Evolutionary conservation across 2,888 invertebrate species (phyloP).

Genomic region (Teinopalpus imperialis): DNA sequence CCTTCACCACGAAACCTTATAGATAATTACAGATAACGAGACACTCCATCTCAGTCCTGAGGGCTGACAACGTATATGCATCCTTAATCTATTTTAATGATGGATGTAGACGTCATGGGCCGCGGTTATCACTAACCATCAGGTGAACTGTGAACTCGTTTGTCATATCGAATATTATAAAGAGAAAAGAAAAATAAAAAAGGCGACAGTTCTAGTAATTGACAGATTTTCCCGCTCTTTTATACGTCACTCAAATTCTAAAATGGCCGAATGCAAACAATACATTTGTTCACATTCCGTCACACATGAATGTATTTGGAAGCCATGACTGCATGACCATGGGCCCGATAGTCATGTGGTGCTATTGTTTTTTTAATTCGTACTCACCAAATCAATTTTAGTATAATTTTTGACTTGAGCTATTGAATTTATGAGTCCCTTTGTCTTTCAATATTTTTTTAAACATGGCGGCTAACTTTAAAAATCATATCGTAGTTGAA

Average conservation of each 20-base stretch:
- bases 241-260: not conserved
- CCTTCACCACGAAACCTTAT: too few relatives aligned
- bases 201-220: too few relatives aligned
- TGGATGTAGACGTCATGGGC: too few relatives aligned
- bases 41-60: too few relatives aligned
- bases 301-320: constrained; percentile 14
- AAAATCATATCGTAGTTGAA: too few relatives aligned
- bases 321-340: constrained; percentile 1
- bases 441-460: constrained; percentile 10
- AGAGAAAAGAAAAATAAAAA: too few relatives aligned
- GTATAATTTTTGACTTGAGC: constrained; percentile 7
- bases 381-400: constrained; percentile 9
- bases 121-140: too few relatives aligned
- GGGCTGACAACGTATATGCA: too few relatives aligned
- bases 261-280: constrained; percentile 14
- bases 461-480: constrained; percentile 2
- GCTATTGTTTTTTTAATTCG: constrained; percentile 18
- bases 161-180: too few relatives aligned
- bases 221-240: constrained; percentile 11
- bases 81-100: too few relatives aligned
- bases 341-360: constrained; percentile 10
- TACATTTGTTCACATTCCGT: constrained; percentile 16
- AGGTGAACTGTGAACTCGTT: too few relatives aligned
- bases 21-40: too few relatives aligned
- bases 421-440: constrained; percentile 14